phyloP scores from a whole-genome alignment of 2,113 vertebrate genomes.

The Acanthochromis polyacanthus region DNA sequence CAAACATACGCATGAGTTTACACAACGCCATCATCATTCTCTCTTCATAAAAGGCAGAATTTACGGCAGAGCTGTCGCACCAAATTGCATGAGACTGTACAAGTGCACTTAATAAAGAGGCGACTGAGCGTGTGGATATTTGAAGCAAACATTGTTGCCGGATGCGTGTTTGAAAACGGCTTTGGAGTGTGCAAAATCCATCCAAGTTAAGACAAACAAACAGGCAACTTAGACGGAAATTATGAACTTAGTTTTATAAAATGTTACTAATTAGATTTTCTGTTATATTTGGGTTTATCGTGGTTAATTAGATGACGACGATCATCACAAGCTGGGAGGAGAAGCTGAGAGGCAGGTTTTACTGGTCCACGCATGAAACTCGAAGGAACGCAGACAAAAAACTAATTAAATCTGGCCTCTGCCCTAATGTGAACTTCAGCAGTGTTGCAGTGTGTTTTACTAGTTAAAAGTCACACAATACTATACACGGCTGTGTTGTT shows the following conservation, averaged over 20 bases:
- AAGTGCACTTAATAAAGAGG: conserved; percentile 21
- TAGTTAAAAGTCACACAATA: no score
- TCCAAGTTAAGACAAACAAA: conserved; percentile 43
- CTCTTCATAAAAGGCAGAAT: not conserved
- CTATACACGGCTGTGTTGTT: no score
- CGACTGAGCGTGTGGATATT: conserved; percentile 22
- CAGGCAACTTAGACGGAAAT: conserved; percentile 28
- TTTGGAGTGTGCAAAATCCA: conserved; percentile 34
- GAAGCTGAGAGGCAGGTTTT: not conserved
- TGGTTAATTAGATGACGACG: not conserved
- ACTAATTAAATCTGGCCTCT: not conserved
- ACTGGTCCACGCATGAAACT: not conserved
- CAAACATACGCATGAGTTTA: not conserved
- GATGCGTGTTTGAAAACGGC: conserved; percentile 30
- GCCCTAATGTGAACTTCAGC: not conserved
- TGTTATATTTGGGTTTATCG: not conserved
- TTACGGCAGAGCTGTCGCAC: not conserved
- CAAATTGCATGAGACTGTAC: not conserved
- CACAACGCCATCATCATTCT: not conserved
- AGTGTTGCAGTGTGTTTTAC: not conserved
- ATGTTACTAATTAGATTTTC: conserved; percentile 16
- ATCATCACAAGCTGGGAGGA: not conserved
- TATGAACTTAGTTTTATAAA: conserved; percentile 28
- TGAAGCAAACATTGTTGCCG: conserved; percentile 33
- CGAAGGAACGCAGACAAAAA: not conserved